Base-by-base conservation (phyloP, 2,113 vertebrate genomes). In the Elaphurus davidianus region DNA sequence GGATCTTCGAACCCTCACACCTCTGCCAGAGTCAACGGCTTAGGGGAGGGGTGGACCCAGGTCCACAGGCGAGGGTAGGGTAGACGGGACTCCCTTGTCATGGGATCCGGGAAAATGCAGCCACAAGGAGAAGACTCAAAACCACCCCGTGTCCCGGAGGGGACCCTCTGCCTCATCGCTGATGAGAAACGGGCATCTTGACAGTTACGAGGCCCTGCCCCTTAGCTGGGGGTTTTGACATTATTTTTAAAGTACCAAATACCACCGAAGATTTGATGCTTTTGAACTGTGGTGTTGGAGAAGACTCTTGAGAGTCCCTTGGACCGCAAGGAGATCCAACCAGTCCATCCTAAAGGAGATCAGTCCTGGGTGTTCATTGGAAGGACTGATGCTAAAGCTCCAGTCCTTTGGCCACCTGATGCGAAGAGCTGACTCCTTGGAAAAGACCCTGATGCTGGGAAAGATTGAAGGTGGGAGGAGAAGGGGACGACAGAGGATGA, bases 91-190 rank as follows among this genome's bases (percentile, higher is more conserved):
- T 8, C 5, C 79, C 27, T 23, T 16, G 15, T 36, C 15, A 21
- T 2, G 2, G 36, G 28, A 25, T 1, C 1, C 0, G 1, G 1
- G 64, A 11, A 10, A 28, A 19, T 3, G 57, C n/a, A 21, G 15
- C 2, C 0, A 43, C 9, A 36, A 15, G 28, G 30, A 57, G 36
- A 25, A 14, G 14, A 9, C 30, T 8, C 6, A 17, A 21, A 10
- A 8, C 12, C n/a, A 14, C 6, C 3, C 30, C 12, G 0, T 0
- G 8, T 36, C 12, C 1, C 1, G 10, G 0, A 19, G 40, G 0
- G 0, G 6, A 3, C 10, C 10, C 6, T n/a, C n/a, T 15, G 2
- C 0, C 0, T 1, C 7, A 15, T 23, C 10, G 1, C 13, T 2
- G 9, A 43, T 2, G 25, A 40, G 7, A 36, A 50, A 14, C 47